Evolutionary conservation across 2,888 invertebrate genomes (phyloP).

Genomic region (Thysanoteuthis rhombus): DNA sequence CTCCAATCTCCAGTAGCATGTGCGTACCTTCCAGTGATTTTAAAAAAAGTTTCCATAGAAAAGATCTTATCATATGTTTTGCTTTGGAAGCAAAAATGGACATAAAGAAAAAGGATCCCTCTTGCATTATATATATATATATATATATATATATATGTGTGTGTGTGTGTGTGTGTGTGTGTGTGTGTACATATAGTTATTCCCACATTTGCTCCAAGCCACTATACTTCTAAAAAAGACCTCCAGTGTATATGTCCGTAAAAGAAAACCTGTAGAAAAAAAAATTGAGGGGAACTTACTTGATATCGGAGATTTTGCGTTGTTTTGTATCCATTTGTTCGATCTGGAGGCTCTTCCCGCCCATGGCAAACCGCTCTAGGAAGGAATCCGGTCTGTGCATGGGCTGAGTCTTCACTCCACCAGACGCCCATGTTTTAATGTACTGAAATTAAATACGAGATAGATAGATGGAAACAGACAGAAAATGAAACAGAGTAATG

Average conservation of each 20-base stretch:
- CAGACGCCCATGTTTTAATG: conserved; percentile 62
- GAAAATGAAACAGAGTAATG: not conserved
- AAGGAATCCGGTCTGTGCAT: conserved; percentile 76
- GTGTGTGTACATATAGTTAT: not conserved
- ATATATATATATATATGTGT: not conserved
- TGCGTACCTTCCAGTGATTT: too few species aligned
- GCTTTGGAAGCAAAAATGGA: too few species aligned
- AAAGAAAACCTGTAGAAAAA: not conserved
- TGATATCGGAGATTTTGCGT: conserved; percentile 61
- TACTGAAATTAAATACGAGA: conserved; percentile 44
- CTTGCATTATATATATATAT: too few species aligned
- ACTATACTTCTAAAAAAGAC: too few species aligned
- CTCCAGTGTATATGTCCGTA: too few species aligned
- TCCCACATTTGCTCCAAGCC: too few species aligned
- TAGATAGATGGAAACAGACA: not conserved
- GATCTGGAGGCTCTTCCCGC: conserved; percentile 64
- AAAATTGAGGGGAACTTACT: conserved; percentile 40
- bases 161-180: not conserved
- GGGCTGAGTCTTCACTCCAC: conserved; percentile 48
- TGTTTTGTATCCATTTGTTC: conserved; percentile 46
- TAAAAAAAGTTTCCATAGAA: too few species aligned
- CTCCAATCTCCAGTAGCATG: too few species aligned
- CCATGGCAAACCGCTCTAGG: conserved; percentile 78
- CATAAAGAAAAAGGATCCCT: too few species aligned
- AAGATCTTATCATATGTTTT: too few species aligned